Percentiles rank a stretch among this genome's conserved stretches.
These are phyloP conservation scores for Bathynomus jamesi DNA, from an alignment of 1,140 invertebrate genomes.

Conservation along the genomic window DNA sequence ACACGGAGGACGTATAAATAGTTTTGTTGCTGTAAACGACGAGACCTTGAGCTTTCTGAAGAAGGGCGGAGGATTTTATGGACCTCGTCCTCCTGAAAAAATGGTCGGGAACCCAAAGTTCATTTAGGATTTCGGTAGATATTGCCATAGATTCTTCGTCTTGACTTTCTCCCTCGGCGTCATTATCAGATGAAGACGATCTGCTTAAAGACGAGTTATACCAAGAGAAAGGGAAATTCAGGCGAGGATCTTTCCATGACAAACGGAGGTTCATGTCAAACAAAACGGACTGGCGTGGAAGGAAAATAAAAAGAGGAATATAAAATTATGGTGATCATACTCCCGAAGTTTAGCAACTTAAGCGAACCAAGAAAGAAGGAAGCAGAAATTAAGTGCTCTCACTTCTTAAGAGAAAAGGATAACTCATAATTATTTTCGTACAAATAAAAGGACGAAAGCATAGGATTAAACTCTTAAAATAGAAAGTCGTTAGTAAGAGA, in stretches of 20 bases:
- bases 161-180: too few species aligned
- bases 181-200: neutral
- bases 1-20: slow-evolving; percentile 3
- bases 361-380: neutral
- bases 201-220: neutral
- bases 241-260: neutral
- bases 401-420: neutral
- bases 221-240: neutral
- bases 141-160: neutral
- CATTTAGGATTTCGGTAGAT: neutral
- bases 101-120: slow-evolving; percentile 9
- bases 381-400: neutral
- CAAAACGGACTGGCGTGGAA: neutral
- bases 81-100: slow-evolving; percentile 9
- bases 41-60: neutral
- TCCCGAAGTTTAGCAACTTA: neutral
- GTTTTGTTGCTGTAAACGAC: slow-evolving; percentile 3
- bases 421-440: neutral
- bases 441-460: neutral
- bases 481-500: too few species aligned
- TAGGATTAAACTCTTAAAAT: too few species aligned
- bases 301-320: neutral
- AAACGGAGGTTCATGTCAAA: neutral
- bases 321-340: neutral
- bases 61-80: neutral